A percentile compares a stretch with the other conserved stretches of the same genome.
Evolutionary conservation across 2,113 vertebrate species (phyloP).

Genomic region (Podocnemis expansa): DNA sequence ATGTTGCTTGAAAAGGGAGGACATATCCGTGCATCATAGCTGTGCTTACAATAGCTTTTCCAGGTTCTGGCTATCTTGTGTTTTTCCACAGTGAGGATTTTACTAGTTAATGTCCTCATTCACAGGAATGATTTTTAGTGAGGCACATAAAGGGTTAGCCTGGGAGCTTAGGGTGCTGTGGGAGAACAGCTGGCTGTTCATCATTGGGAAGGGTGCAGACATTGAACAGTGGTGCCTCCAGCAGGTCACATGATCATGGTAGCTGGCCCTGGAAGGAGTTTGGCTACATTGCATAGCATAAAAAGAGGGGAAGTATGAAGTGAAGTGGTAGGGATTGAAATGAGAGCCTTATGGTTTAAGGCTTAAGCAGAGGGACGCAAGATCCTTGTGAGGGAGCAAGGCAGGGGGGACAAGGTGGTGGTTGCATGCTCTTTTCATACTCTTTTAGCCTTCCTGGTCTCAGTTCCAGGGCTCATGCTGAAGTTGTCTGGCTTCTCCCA

Average conservation of each 20-base stretch:
- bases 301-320: not conserved
- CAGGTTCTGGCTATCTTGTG: not conserved
- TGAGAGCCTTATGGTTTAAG: not conserved
- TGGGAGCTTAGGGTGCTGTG: not conserved
- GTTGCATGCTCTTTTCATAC: not conserved
- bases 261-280: conserved; percentile 53
- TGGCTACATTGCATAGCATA: conserved; percentile 33
- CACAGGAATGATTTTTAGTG: conserved; percentile 33
- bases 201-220: conserved; percentile 31
- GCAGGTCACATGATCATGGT: not conserved
- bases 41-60: conserved; percentile 18
- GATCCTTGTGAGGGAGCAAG: not conserved
- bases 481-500: not conserved
- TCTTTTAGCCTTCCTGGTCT: conserved; percentile 20
- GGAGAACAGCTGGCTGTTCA: not conserved
- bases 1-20: conserved; percentile 18
- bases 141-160: conserved; percentile 33
- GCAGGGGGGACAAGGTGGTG: conserved; percentile 18
- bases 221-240: conserved; percentile 48
- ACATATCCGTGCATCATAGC: conserved; percentile 34
- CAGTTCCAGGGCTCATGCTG: not conserved
- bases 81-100: conserved; percentile 30
- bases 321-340: conserved; percentile 38
- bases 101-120: conserved; percentile 28
- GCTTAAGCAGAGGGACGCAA: not conserved